A percentile compares a stretch with the other conserved stretches of the same genome.
phyloP scores from a whole-genome alignment of 2,888 invertebrate genomes.

The Tyria jacobaeae region DNA sequence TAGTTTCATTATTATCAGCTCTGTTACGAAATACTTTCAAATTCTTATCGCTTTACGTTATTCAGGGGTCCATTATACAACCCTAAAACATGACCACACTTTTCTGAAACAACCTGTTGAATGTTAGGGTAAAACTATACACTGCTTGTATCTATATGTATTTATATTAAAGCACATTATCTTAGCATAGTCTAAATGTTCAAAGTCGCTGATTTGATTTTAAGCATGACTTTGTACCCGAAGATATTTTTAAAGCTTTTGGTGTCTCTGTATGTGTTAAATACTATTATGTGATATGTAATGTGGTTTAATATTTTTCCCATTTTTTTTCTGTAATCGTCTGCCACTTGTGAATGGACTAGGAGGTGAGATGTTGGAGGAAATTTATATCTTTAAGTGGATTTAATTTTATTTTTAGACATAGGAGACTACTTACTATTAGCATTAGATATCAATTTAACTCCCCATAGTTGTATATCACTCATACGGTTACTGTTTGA shows the following conservation, averaged over 20 bases:
- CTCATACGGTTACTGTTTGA: too few relatives aligned
- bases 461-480: too few relatives aligned
- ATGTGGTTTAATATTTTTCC: constrained; percentile 68
- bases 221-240: background rate
- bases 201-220: background rate
- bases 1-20: too few relatives aligned
- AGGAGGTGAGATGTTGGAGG: constrained; percentile 73
- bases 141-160: background rate
- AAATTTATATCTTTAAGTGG: constrained; percentile 3
- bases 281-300: constrained; percentile 54
- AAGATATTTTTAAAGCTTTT: constrained; percentile 35
- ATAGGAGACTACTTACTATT: too few relatives aligned
- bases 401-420: background rate
- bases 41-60: too few relatives aligned
- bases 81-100: too few relatives aligned
- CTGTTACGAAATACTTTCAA: too few relatives aligned
- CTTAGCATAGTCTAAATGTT: constrained; percentile 61
- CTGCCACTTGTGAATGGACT: constrained; percentile 61
- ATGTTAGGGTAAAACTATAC: background rate
- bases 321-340: constrained; percentile 47
- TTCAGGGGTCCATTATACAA: too few relatives aligned
- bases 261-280: constrained; percentile 26
- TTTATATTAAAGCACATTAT: constrained; percentile 64
- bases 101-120: too few relatives aligned
- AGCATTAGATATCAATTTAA: too few relatives aligned